A percentile compares a stretch with the other conserved stretches of the same genome.
These are phyloP conservation scores for Dynastes tityus DNA, from an alignment of 2,888 invertebrate species.

Conservation along the genomic window DNA sequence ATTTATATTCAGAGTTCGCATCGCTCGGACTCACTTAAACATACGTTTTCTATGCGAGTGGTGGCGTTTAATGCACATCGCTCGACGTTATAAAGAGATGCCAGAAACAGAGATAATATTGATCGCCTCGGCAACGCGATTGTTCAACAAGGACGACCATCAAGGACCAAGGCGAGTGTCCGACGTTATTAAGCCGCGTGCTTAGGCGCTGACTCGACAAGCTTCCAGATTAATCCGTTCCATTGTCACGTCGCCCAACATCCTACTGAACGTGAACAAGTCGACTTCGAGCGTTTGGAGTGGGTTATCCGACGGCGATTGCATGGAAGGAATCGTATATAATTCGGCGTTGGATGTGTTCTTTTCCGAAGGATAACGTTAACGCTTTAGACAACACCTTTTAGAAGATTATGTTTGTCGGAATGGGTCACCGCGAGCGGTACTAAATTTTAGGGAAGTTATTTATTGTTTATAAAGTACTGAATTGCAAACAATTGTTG, in stretches of 20 bases:
- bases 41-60: slow-evolving; percentile 39
- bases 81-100: slow-evolving; percentile 40
- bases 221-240: slow-evolving; percentile 56
- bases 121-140: slow-evolving; percentile 30
- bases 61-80: slow-evolving; percentile 35
- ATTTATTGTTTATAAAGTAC: too few relatives aligned
- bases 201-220: slow-evolving; percentile 56
- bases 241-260: slow-evolving; percentile 55
- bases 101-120: slow-evolving; percentile 49
- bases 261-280: slow-evolving; percentile 49
- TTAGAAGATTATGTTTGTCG: too few relatives aligned
- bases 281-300: slow-evolving; percentile 33
- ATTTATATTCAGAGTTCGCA: slow-evolving; percentile 36
- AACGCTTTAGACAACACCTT: too few relatives aligned
- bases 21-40: slow-evolving; percentile 34
- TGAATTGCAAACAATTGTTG: too few relatives aligned
- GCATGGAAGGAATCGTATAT: slow-evolving; percentile 17
- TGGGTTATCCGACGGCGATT: slow-evolving; percentile 33
- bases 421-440: too few relatives aligned
- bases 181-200: slow-evolving; percentile 57
- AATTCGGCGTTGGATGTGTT: not conserved
- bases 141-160: slow-evolving; percentile 13
- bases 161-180: slow-evolving; percentile 42
- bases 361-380: not conserved
- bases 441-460: too few relatives aligned